These are phyloP conservation scores for Sternarchorhynchus goeldii DNA, from an alignment of 2,797 vertebrate genomes.

Conservation along the genomic window DNA sequence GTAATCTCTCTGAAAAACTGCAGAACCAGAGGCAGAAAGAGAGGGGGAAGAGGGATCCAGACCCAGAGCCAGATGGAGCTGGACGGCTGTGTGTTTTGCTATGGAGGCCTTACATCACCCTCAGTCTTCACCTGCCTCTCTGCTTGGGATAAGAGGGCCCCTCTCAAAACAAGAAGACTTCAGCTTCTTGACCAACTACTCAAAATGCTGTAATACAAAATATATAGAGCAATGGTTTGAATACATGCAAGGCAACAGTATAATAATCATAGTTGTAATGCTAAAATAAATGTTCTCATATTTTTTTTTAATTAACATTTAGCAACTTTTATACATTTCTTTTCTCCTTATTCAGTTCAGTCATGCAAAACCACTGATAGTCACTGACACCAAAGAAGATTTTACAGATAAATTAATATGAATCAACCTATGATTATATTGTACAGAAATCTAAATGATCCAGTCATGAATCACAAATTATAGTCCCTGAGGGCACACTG, in stretches of 20 bases:
- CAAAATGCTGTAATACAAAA: not conserved
- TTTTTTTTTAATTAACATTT: too few species aligned
- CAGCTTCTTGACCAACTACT: not conserved
- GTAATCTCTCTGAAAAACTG: slow-evolving; percentile 47
- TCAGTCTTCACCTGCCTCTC: slow-evolving; percentile 38
- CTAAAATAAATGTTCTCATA: too few species aligned
- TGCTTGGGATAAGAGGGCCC: slow-evolving; percentile 22
- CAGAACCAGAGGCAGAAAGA: slow-evolving; percentile 24
- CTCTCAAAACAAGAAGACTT: slow-evolving; percentile 25
- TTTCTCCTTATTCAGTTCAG: not conserved
- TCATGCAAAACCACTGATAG: not conserved
- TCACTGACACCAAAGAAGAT: not conserved
- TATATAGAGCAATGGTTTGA: not conserved
- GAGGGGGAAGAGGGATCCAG: not conserved
- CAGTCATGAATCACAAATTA: not conserved
- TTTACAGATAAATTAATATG: not conserved
- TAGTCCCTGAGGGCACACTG: not conserved
- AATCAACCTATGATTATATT: not conserved
- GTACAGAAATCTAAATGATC: not conserved
- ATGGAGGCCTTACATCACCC: slow-evolving; percentile 38
- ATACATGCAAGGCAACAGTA: too few species aligned
- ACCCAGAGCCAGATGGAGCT: slow-evolving; percentile 26
- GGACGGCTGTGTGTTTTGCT: slow-evolving; percentile 41
- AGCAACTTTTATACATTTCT: too few species aligned
- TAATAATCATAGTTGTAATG: too few species aligned